These are phyloP conservation scores for Artemia franciscana DNA, from an alignment of 1,140 invertebrate genomes.

Conservation along the genomic window DNA sequence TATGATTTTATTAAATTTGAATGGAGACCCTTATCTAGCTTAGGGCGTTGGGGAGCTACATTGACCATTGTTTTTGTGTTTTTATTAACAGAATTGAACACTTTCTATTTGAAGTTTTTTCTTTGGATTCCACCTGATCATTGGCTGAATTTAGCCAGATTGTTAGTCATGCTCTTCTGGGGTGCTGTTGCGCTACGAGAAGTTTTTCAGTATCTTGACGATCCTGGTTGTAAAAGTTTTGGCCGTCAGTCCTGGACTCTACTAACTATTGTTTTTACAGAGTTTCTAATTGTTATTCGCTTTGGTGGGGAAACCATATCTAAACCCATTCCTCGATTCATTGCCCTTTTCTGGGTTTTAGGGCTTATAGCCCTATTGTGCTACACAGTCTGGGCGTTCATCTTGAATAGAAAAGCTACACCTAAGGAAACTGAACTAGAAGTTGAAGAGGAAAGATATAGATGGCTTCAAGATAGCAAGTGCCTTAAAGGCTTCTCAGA, in stretches of 20 bases:
- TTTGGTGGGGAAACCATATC: conserved; percentile 31
- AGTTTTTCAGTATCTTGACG: conserved; percentile 28
- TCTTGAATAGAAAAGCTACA: conserved; percentile 9
- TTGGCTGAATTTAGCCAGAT: conserved; percentile 26
- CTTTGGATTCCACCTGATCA: conserved; percentile 34
- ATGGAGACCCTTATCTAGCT: conserved; percentile 29
- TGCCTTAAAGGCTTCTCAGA: not conserved
- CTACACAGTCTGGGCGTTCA: conserved; percentile 29
- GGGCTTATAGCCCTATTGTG: conserved; percentile 20
- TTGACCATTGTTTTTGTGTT: conserved; percentile 26
- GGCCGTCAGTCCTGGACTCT: conserved; percentile 32
- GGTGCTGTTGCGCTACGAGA: conserved; percentile 28
- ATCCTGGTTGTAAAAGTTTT: conserved; percentile 31
- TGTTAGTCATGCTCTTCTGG: conserved; percentile 29
- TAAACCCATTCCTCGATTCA: conserved; percentile 26
- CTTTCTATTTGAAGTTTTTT: conserved; percentile 36
- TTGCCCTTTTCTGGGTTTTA: conserved; percentile 25
- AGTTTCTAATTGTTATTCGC: conserved; percentile 29
- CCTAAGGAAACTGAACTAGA: not conserved
- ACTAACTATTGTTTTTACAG: conserved; percentile 29
- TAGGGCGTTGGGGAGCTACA: conserved; percentile 29
- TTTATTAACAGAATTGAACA: conserved; percentile 32
- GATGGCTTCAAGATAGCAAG: not conserved
- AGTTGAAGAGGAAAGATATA: not conserved
- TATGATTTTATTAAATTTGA: conserved; percentile 35